These are phyloP conservation scores for Zapus hudsonius DNA, from an alignment of 2,113 vertebrate genomes.

Conservation along the genomic window DNA sequence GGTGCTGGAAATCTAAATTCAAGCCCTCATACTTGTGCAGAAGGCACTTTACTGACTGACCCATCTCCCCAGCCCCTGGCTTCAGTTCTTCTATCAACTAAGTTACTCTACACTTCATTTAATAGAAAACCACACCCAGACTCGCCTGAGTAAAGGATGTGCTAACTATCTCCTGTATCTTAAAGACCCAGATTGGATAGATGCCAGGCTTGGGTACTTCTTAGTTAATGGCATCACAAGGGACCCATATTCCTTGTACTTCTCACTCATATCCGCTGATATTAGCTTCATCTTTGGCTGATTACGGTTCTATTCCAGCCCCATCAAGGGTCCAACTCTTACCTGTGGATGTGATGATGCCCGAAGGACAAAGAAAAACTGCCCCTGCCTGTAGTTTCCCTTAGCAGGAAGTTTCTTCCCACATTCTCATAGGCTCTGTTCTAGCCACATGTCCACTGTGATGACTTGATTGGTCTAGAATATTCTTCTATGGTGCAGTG, in stretches of 20 bases:
- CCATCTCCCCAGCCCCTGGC: no score
- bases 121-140: neutral
- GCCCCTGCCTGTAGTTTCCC: neutral
- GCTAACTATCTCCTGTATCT: neutral
- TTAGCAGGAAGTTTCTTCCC: neutral
- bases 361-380: neutral
- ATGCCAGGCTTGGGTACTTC: neutral
- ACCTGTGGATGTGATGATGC: neutral
- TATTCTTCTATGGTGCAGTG: neutral
- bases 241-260: constrained; percentile 11
- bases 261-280: neutral
- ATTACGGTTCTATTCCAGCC: neutral
- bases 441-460: neutral
- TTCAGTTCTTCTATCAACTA: neutral
- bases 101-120: neutral
- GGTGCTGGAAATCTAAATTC: no score
- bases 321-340: neutral
- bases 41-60: no score
- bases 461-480: constrained; percentile 21
- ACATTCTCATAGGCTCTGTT: neutral
- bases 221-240: constrained; percentile 11
- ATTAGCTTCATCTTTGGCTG: neutral
- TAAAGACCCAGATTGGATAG: neutral
- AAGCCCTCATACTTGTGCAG: no score
- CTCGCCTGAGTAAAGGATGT: neutral